Evolutionary conservation across 2,888 invertebrate species (phyloP).

Genomic region (Dexiosoma caninum): DNA sequence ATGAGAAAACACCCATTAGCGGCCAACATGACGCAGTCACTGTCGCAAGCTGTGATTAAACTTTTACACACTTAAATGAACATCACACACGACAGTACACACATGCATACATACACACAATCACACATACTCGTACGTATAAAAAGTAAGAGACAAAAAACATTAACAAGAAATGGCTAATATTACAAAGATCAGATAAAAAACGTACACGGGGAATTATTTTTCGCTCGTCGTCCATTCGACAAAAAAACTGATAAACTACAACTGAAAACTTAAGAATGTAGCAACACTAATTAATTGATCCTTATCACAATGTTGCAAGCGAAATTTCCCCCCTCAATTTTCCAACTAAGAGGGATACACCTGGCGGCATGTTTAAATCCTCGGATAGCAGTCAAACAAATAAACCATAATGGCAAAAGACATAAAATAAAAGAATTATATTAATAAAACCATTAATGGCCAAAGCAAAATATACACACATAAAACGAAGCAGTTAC

Average conservation of each 20-base stretch:
- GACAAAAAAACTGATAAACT: constrained; percentile 17
- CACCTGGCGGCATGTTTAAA: constrained; percentile 47
- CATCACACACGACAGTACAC: constrained; percentile 40
- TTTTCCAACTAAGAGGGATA: constrained; percentile 9
- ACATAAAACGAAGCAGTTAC: neutral
- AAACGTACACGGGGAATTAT: constrained; percentile 2
- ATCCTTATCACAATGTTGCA: constrained; percentile 50
- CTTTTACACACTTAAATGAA: constrained; percentile 51
- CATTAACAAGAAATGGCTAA: neutral
- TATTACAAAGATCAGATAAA: constrained; percentile 42
- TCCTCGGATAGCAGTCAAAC: constrained; percentile 26
- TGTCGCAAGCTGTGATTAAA: constrained; percentile 61
- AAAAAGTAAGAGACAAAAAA: neutral
- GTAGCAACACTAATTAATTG: constrained; percentile 62
- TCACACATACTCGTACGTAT: neutral
- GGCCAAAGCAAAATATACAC: neutral
- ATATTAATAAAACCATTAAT: constrained; percentile 26
- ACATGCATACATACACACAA: neutral
- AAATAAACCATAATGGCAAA: constrained; percentile 34
- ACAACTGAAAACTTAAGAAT: constrained; percentile 24
- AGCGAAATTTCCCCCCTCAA: constrained; percentile 35
- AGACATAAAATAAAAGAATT: constrained; percentile 18
- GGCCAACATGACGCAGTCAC: constrained; percentile 28
- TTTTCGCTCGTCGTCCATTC: neutral
- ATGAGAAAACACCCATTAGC: constrained; percentile 62